phyloP scores from a whole-genome alignment of 2,888 invertebrate genomes.

The Orchestes rusci region DNA sequence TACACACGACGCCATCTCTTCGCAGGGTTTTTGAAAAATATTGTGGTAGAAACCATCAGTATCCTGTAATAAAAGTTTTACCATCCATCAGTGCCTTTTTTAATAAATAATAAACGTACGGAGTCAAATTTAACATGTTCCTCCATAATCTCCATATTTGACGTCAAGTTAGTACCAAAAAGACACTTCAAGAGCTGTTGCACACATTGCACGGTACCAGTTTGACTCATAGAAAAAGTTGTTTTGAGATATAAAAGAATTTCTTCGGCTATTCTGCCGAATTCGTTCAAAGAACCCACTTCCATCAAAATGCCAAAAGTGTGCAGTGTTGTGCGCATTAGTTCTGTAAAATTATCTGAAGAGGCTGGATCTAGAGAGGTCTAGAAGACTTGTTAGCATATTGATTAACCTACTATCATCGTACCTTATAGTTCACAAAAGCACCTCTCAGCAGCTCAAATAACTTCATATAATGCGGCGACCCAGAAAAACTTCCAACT shows the following conservation, averaged over 20 bases:
- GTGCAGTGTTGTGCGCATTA: constrained; percentile 57
- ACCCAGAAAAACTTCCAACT: constrained; percentile 58
- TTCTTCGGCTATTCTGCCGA: constrained; percentile 72
- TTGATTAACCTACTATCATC: not conserved
- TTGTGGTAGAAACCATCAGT: constrained; percentile 40
- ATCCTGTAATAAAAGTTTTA: constrained; percentile 12
- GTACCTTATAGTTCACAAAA: constrained; percentile 80
- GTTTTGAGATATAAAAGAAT: constrained; percentile 66
- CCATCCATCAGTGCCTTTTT: too few relatives aligned
- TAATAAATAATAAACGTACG: too few relatives aligned
- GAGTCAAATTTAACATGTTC: too few relatives aligned
- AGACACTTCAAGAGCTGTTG: constrained; percentile 70
- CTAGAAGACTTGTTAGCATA: constrained; percentile 43
- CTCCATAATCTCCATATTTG: constrained; percentile 41
- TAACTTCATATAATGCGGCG: constrained; percentile 78
- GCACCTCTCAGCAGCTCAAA: constrained; percentile 75
- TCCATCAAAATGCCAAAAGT: constrained; percentile 65
- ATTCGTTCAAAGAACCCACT: constrained; percentile 60
- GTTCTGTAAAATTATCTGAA: constrained; percentile 65
- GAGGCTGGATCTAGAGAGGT: constrained; percentile 70
- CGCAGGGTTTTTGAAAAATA: constrained; percentile 41
- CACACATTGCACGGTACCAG: constrained; percentile 64
- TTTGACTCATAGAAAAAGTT: constrained; percentile 63
- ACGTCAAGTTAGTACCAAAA: constrained; percentile 65
- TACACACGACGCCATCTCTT: constrained; percentile 36